Evolutionary conservation across 92 coral and sea anemone genomes (phyloP).

Genomic region (Epizoanthus ramosus): DNA sequence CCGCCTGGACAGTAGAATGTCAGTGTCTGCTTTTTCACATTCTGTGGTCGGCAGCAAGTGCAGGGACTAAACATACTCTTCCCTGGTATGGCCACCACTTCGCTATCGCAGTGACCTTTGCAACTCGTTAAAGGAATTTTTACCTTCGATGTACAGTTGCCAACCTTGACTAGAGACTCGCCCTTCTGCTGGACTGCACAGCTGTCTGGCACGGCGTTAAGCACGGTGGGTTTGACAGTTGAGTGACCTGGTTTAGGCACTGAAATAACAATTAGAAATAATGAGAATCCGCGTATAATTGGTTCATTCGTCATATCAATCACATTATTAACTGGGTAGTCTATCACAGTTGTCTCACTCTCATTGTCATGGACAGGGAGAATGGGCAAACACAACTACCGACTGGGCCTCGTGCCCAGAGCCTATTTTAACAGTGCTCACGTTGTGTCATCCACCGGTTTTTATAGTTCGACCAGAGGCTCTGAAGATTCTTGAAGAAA

Average conservation of each 20-base stretch:
- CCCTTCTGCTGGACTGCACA: slow-evolving; percentile 14
- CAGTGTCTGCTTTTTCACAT: slow-evolving; percentile 1
- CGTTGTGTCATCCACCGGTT: too few relatives aligned
- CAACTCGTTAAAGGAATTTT: slow-evolving; percentile 44
- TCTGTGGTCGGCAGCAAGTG: slow-evolving; percentile 60
- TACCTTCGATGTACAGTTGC: slow-evolving; percentile 62
- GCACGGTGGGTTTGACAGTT: neutral
- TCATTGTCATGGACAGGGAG: too few relatives aligned
- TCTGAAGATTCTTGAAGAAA: too few relatives aligned
- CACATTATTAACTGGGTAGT: too few relatives aligned
- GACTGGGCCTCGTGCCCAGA: too few relatives aligned
- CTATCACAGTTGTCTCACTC: too few relatives aligned
- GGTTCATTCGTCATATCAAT: too few relatives aligned
- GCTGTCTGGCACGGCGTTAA: slow-evolving; percentile 25
- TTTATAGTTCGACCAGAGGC: too few relatives aligned
- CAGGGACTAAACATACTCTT: slow-evolving; percentile 52
- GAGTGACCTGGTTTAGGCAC: slow-evolving; percentile 36
- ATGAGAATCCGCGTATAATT: too few relatives aligned
- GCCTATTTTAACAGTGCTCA: too few relatives aligned
- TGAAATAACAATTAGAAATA: neutral
- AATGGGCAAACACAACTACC: too few relatives aligned
- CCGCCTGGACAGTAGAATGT: slow-evolving; percentile 44
- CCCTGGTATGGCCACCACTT: slow-evolving; percentile 54
- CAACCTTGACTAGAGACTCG: slow-evolving; percentile 12
- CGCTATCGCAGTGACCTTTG: slow-evolving; percentile 58